Percentiles rank a stretch among this genome's conserved stretches.
Evolutionary conservation across 2,113 vertebrate genomes (phyloP).

Genomic region (Salvelinus alpinus): DNA sequence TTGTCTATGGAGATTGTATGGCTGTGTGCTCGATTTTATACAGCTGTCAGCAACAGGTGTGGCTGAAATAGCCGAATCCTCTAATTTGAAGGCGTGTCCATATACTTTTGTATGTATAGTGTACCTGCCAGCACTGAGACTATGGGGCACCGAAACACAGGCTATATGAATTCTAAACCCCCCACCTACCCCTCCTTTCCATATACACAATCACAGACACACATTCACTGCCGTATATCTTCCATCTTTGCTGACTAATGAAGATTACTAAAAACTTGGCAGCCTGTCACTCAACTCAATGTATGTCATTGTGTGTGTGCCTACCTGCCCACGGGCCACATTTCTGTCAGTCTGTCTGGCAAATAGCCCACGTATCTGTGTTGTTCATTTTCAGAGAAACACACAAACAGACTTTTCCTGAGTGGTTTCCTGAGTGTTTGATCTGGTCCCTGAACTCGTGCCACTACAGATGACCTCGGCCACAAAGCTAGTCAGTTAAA

Average conservation of each 20-base stretch:
- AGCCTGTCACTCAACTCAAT: slow-evolving; percentile 1
- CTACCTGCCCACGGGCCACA: background rate
- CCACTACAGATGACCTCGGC: slow-evolving; percentile 17
- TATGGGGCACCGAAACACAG: background rate
- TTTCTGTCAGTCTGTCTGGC: background rate
- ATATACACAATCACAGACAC: too few species aligned
- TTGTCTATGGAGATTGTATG: too few species aligned
- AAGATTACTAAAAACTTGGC: background rate
- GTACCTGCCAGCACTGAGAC: background rate
- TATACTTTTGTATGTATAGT: too few species aligned
- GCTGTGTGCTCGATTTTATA: too few species aligned
- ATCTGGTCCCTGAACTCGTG: background rate
- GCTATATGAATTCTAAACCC: background rate
- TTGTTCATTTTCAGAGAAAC: background rate
- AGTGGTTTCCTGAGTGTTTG: background rate
- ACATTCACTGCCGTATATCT: too few species aligned
- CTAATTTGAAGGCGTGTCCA: too few species aligned
- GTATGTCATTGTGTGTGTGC: background rate
- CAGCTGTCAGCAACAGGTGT: too few species aligned
- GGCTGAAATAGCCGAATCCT: too few species aligned
- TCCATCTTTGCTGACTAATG: background rate
- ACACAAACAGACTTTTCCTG: slow-evolving; percentile 1
- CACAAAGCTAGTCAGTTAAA: slow-evolving; percentile 1
- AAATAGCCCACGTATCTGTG: too few species aligned
- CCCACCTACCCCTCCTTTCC: too few species aligned